Evolutionary conservation across 2,888 invertebrate species (phyloP).

Genomic region (Apamea sordens): DNA sequence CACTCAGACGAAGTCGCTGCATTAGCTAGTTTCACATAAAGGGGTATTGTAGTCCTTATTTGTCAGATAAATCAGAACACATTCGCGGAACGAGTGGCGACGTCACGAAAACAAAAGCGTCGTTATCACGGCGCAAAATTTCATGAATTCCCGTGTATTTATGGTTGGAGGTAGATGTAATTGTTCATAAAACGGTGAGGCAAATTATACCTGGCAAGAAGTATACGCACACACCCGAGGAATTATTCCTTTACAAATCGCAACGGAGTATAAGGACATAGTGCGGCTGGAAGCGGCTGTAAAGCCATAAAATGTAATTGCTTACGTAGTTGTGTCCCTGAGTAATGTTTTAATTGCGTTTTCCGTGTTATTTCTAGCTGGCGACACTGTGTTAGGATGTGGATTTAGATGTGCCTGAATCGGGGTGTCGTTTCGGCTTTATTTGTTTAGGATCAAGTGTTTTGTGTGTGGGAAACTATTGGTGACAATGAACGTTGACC

Average conservation of each 20-base stretch:
- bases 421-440: constrained; percentile 23
- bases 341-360: constrained; percentile 64
- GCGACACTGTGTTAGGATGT: constrained; percentile 39
- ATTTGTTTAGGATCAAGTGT: constrained; percentile 41
- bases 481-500: constrained; percentile 3
- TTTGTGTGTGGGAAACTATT: constrained; percentile 3
- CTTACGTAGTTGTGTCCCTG: constrained; percentile 56
- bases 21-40: background rate
- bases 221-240: constrained; percentile 76
- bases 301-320: constrained; percentile 59
- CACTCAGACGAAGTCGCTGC: background rate
- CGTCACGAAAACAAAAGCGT: constrained; percentile 42
- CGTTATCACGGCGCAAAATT: constrained; percentile 52
- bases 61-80: constrained; percentile 35
- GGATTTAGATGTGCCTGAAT: constrained; percentile 38
- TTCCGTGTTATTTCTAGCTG: constrained; percentile 50
- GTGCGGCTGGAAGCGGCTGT: constrained; percentile 49
- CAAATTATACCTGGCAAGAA: constrained; percentile 87
- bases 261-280: constrained; percentile 59
- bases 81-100: constrained; percentile 10
- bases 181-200: constrained; percentile 83
- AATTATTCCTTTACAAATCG: constrained; percentile 88
- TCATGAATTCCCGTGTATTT: constrained; percentile 65
- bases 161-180: constrained; percentile 78
- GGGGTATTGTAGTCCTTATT: constrained; percentile 7